These are phyloP conservation scores for Trachymyrmex cornetzi DNA, from an alignment of 1,140 invertebrate species.

Conservation along the genomic window DNA sequence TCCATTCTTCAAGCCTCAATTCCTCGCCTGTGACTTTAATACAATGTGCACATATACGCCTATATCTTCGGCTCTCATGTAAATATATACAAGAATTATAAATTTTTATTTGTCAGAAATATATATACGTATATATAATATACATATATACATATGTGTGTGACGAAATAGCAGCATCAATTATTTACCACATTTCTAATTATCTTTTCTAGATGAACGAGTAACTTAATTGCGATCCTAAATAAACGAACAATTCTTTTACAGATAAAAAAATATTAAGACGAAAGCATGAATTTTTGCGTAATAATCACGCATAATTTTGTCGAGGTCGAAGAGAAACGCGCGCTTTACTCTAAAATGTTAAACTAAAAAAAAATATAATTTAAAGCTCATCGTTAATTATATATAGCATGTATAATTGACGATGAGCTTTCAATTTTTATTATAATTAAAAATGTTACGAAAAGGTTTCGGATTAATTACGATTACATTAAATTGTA, in stretches of 20 bases:
- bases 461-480: background rate
- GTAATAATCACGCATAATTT: background rate
- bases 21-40: background rate
- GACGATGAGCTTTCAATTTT: too few species aligned
- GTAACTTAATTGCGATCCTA: background rate
- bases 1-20: slow-evolving; percentile 52
- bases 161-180: slow-evolving; percentile 5
- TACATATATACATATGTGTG: background rate
- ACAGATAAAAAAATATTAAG: background rate
- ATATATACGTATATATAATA: background rate
- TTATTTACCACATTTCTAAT: slow-evolving; percentile 23
- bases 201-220: background rate
- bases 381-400: background rate
- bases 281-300: background rate
- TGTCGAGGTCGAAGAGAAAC: background rate
- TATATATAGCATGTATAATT: background rate
- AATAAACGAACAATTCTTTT: background rate
- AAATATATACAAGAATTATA: slow-evolving; percentile 32
- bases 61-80: background rate
- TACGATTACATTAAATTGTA: background rate
- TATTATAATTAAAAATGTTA: background rate
- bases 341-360: background rate
- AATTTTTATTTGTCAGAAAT: slow-evolving; percentile 30
- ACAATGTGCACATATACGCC: background rate
- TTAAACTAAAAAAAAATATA: background rate